Evolutionary conservation across 2,113 vertebrate genomes (phyloP).

Genomic region (Orthochromis malagaraziensis): DNA sequence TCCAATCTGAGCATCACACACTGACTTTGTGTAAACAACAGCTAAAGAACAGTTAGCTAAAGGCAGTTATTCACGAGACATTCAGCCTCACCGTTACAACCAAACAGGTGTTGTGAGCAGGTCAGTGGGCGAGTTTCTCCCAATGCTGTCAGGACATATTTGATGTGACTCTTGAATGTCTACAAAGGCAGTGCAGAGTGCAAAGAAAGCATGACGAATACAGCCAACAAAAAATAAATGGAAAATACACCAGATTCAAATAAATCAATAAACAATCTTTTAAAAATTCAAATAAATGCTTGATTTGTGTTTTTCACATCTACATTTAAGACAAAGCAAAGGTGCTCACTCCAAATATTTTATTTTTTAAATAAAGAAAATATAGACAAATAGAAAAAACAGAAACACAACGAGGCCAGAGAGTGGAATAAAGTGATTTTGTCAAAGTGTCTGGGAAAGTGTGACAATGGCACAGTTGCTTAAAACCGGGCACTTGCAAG

Average conservation of each 20-base stretch:
- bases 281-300: neutral
- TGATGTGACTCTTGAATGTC: accelerated
- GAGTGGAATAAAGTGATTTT: neutral
- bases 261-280: neutral
- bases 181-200: neutral
- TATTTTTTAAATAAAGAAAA: constrained; percentile 39
- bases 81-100: neutral
- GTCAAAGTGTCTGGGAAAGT: neutral
- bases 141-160: accelerated
- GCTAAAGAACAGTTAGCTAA: neutral
- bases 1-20: neutral
- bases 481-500: neutral
- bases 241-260: neutral
- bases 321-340: neutral
- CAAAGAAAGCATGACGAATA: neutral
- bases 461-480: neutral
- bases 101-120: neutral
- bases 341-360: neutral
- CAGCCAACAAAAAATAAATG: neutral
- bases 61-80: neutral
- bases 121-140: neutral
- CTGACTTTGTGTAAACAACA: neutral
- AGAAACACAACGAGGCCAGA: neutral
- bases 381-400: constrained; percentile 52
- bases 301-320: neutral